Base-by-base conservation (phyloP, 2,888 invertebrate species). In the Troilus luridus region DNA sequence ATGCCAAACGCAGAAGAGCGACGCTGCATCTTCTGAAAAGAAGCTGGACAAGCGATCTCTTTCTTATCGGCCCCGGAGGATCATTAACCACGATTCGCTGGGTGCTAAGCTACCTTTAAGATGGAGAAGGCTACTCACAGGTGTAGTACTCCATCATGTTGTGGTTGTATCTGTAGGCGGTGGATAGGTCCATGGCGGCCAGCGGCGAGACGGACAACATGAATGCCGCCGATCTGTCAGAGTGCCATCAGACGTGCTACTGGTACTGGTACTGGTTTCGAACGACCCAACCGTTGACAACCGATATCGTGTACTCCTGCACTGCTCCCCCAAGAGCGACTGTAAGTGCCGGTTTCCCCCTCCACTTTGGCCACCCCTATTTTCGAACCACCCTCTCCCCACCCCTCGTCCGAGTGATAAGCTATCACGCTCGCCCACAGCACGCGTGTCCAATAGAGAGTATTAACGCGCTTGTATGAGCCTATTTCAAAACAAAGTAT, bases 81-180 rank as follows among this genome's bases (percentile, higher is more conserved):
- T 67, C 12, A 67, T 27, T 12, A 0, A 24, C 5, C 41, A 41
- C 12, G 24, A 14, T 14, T 24, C 12, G n/a, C 41, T 12, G 5
- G n/a, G 14, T 14, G 24, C 60, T n/a, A 88, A 41, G 72, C 41
- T 77, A 77, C 17, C 41, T 17, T 41, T 77, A 41, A 77, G 72
- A 27, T 6, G 12, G 54, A 56, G 54, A 58, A 27, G 77, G 21
- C n/a, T 88, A 93, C 97, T 98, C 96, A 98, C 98, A 98, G 94
- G 98, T 98, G 94, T 98, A 98, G 95, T 98, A 98, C 96, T 99
- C 99, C 98, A 98, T 98, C 98, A 98, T 98, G 95, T 98, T 98
- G 94, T 98, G 98, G 95, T 98, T 98, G 96, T 98, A 98, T 94
- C 98, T 96, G 95, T 98, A 98, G 93, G 98, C 98, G 94, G 98